Percentiles rank a stretch among this genome's conserved stretches.
Conservation (phyloP, 2,888 invertebrate genomes). For the Drosophila setosimentum region DNA sequence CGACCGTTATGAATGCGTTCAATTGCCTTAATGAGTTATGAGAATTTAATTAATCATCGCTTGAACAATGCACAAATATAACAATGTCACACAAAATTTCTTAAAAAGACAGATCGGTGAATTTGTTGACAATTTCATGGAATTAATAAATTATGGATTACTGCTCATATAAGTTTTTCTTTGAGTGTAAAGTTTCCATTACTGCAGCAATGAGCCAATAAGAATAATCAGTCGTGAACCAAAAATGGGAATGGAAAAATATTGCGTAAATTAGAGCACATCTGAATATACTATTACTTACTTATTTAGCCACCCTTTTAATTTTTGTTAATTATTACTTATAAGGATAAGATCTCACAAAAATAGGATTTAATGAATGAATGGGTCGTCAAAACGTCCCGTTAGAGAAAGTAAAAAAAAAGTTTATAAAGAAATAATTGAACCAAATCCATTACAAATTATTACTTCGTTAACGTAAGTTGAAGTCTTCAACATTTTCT, state of each 20-base stretch:
- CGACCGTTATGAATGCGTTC: constrained; percentile 75
- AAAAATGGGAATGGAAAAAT: background rate
- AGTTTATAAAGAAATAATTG: background rate
- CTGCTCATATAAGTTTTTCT: background rate
- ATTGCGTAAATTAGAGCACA: background rate
- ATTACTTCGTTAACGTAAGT: background rate
- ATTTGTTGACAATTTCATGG: constrained; percentile 2
- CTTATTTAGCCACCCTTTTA: background rate
- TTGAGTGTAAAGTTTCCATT: no score
- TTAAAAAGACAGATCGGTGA: constrained; percentile 3
- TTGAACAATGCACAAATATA: constrained; percentile 37
- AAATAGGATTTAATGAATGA: background rate
- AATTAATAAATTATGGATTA: background rate
- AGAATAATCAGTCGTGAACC: background rate
- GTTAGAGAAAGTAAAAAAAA: background rate
- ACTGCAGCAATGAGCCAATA: background rate
- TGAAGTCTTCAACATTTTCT: background rate
- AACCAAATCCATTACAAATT: background rate
- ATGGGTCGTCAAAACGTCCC: background rate
- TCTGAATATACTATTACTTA: background rate
- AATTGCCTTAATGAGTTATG: constrained; percentile 77
- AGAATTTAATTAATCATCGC: constrained; percentile 80
- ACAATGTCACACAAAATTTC: constrained; percentile 21
- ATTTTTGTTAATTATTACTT: background rate
- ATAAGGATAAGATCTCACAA: background rate